Conservation (phyloP, 30 jellyfish, hydroid and myxozoan species). For the Turritopsis dohrnii region DNA sequence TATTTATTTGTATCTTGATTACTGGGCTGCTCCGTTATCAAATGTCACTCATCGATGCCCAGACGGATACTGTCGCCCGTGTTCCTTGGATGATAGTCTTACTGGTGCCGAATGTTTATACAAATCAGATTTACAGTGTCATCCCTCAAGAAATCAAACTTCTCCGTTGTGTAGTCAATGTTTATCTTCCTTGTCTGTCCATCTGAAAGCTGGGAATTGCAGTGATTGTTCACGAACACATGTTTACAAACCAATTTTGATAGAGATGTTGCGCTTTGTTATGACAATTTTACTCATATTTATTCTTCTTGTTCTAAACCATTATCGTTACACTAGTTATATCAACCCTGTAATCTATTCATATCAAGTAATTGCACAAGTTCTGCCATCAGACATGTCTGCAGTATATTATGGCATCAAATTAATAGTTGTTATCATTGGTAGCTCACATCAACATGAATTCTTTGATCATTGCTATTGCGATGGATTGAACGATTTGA, state of each 20-base stretch:
- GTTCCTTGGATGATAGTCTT: neutral
- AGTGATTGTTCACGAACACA: slow-evolving; percentile 16
- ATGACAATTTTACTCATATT: neutral
- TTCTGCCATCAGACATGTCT: neutral
- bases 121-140: slow-evolving; percentile 14
- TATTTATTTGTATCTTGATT: slow-evolving; percentile 5
- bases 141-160: neutral
- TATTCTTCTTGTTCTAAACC: neutral
- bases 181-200: neutral
- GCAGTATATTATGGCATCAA: neutral
- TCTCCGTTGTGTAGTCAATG: slow-evolving; percentile 30
- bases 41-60: slow-evolving; percentile 8
- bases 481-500: slow-evolving; percentile 24
- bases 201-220: slow-evolving; percentile 7
- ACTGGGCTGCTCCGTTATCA: slow-evolving; percentile 16
- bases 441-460: neutral
- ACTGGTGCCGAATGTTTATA: slow-evolving; percentile 3
- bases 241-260: neutral
- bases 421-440: neutral
- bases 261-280: neutral
- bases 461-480: slow-evolving; percentile 3
- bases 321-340: slow-evolving; percentile 1
- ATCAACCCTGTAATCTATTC: slow-evolving; percentile 24
- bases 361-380: slow-evolving; percentile 20
- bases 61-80: slow-evolving; percentile 4